Evolutionary conservation across 1,140 invertebrate genomes (phyloP), one percentile per base, ranked within the genome.

Genomic region (Daktulosphaira vitifoliae): DNA sequence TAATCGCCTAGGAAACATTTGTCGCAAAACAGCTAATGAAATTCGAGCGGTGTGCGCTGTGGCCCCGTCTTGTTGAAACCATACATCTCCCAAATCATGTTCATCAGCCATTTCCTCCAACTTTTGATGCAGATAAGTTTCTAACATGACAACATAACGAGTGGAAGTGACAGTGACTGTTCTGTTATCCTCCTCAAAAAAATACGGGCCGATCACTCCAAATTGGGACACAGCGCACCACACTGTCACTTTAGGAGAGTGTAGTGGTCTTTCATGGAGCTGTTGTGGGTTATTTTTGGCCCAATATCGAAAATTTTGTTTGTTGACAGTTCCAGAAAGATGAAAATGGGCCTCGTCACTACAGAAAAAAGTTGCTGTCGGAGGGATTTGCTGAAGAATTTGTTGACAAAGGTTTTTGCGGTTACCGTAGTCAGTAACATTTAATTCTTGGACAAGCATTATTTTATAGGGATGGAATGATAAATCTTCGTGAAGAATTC

Each of bases 331-430:
- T 11, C 72, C 72, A 68, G 69, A 69, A 20, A 74, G 66, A 68
- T 72, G 68, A 66, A 74, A 76, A 70, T 73, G 70, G 56, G 70
- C 71, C 70, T 75, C 73, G 68, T 74, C 72, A 54, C 70, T 71
- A 39, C 65, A 50, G 53, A 71, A 71, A 25, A 71, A 26, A 22
- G 44, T 48, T 22, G 44, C 44, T 22, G 20, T 1, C 18, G 59
- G 59, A 64, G 44, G 16, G 16, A 20, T 22, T 22, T 39, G 25
- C 39, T 64, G 13, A 42, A 46, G 25, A 38, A 64, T 64, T 46
- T 26, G 44, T 38, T 42, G 39, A 64, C 59, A n/a, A 65, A 68
- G 65, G 54, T 25, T 16, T 20, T 42, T 66, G 42, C 64, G 26
- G n/a, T 62, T 37, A 33, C 29, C 38, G 49, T 62, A 66, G 64